Conservation (phyloP, 2,888 invertebrate genomes). For the Tipula confusa region DNA sequence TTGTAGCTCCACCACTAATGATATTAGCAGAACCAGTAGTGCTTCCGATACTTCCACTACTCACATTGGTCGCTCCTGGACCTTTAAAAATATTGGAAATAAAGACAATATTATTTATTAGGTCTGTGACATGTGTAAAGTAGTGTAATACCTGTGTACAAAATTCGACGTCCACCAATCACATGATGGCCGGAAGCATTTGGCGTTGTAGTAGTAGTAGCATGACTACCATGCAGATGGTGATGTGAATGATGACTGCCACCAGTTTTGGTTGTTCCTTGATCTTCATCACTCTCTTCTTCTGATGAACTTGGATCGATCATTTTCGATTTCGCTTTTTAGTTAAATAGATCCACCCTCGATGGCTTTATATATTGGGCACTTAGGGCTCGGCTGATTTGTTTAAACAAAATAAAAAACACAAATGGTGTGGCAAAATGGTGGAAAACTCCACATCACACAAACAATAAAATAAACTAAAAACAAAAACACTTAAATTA, state of each 20-base stretch:
- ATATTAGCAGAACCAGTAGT: constrained; percentile 31
- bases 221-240: constrained; percentile 31
- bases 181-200: neutral
- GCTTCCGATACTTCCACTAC: constrained; percentile 32
- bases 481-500: neutral
- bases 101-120: neutral
- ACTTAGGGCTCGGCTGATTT: neutral
- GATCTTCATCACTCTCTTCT: constrained; percentile 91
- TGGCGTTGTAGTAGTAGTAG: neutral
- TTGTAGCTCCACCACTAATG: neutral
- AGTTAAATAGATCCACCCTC: neutral
- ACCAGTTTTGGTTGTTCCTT: constrained; percentile 52
- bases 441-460: neutral
- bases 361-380: neutral
- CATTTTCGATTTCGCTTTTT: constrained; percentile 54
- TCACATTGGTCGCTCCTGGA: neutral
- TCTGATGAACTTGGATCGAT: constrained; percentile 95
- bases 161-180: neutral
- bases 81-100: neutral
- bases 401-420: neutral
- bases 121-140: neutral
- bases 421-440: neutral
- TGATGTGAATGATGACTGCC: constrained; percentile 44
- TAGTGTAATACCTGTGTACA: neutral
- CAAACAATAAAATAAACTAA: neutral